Evolutionary conservation across 2,797 vertebrate genomes (phyloP).

Genomic region (Girardinus metallicus): DNA sequence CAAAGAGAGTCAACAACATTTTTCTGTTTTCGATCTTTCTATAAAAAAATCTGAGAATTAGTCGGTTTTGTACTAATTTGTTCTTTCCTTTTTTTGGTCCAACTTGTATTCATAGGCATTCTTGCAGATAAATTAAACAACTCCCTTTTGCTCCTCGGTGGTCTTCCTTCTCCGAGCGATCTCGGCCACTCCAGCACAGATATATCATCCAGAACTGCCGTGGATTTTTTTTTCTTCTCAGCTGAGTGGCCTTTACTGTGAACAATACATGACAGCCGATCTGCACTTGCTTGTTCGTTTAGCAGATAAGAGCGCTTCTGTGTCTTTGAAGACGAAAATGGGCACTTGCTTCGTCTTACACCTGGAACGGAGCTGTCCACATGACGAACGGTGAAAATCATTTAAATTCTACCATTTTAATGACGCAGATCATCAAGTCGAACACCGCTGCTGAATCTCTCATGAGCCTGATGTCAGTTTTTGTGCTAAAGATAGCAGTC

Average conservation of each 20-base stretch:
- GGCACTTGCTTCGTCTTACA: neutral
- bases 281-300: neutral
- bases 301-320: neutral
- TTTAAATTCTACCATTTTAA: neutral
- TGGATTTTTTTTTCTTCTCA: neutral
- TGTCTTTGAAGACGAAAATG: slow-evolving; percentile 1
- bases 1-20: neutral
- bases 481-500: neutral
- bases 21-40: neutral
- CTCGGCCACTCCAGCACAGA: neutral
- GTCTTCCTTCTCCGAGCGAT: neutral
- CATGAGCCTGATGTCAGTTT: neutral
- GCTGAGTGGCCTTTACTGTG: neutral
- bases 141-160: neutral
- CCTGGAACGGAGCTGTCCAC: neutral
- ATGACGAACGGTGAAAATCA: neutral
- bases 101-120: neutral
- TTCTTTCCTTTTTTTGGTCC: neutral
- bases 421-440: neutral
- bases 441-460: neutral
- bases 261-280: neutral
- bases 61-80: neutral
- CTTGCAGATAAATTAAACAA: neutral
- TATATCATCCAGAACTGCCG: neutral
- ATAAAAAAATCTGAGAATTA: neutral